A percentile compares a stretch with the other conserved stretches of the same genome.
These are phyloP conservation scores for Ganaspis brasiliensis DNA, from an alignment of 2,888 invertebrate genomes.

Conservation along the genomic window DNA sequence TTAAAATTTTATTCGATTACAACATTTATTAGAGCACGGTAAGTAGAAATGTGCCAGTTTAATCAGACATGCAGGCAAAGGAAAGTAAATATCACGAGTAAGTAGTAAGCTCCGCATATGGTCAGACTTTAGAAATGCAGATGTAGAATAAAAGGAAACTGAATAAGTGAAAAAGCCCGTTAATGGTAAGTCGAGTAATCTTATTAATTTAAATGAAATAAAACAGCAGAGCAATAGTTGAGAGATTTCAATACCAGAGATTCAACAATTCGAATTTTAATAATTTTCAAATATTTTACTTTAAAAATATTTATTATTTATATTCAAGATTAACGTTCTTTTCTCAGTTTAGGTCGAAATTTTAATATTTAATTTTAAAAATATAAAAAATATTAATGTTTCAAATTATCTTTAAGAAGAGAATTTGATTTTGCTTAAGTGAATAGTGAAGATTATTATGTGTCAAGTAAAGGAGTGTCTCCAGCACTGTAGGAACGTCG, in stretches of 20 bases:
- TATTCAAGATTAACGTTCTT: no score
- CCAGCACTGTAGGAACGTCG: not conserved
- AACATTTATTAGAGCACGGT: not conserved
- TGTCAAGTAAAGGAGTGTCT: constrained; percentile 1
- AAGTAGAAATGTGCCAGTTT: constrained; percentile 10
- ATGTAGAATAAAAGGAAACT: not conserved
- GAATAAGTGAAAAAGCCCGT: constrained; percentile 1
- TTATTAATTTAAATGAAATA: not conserved
- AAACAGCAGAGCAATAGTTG: not conserved
- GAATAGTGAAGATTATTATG: not conserved
- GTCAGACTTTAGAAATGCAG: constrained; percentile 16
- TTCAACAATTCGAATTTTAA: no score
- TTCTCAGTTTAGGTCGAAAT: no score
- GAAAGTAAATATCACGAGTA: constrained; percentile 12
- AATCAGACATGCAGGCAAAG: constrained; percentile 13
- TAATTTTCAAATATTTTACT: no score
- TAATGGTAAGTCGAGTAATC: not conserved
- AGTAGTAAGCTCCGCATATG: constrained; percentile 11
- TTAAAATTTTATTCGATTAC: no score
- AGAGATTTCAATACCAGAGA: no score
- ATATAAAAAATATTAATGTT: no score
- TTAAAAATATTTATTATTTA: no score
- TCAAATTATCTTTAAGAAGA: no score
- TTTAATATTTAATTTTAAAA: no score
- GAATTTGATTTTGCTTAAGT: no score